These are phyloP conservation scores for Cebidichthys violaceus DNA, from an alignment of 2,113 vertebrate species.

Conservation along the genomic window DNA sequence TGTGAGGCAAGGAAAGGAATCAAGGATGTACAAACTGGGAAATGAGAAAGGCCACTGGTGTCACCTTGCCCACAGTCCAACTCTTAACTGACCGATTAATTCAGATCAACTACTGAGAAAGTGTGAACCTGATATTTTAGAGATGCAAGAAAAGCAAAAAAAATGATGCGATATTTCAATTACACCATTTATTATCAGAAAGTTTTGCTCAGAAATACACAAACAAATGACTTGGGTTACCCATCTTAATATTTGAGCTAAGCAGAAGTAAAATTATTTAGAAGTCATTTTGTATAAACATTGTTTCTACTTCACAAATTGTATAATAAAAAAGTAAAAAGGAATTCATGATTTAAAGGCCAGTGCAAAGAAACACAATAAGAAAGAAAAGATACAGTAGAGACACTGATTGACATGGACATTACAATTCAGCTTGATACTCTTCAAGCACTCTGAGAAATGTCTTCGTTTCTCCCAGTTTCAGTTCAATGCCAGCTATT, in stretches of 20 bases:
- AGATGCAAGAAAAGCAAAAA: neutral
- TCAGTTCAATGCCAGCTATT: neutral
- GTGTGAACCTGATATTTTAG: neutral
- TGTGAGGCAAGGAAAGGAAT: too few species aligned
- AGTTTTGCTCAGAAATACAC: neutral
- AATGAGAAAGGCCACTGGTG: too few species aligned
- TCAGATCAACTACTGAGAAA: too few species aligned
- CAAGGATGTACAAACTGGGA: too few species aligned
- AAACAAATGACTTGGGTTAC: neutral
- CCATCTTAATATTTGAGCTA: neutral
- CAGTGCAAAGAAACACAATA: neutral
- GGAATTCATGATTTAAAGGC: neutral
- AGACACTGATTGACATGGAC: neutral
- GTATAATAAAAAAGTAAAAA: neutral
- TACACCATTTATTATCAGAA: neutral
- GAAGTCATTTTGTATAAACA: neutral
- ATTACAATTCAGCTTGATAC: slow-evolving; percentile 14
- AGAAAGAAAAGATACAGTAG: neutral
- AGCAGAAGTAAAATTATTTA: neutral
- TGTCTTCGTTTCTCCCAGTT: accelerated
- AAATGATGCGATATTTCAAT: neutral
- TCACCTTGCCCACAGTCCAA: too few species aligned
- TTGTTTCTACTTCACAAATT: neutral
- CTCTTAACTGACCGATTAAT: too few species aligned
- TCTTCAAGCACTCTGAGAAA: accelerated